phyloP scores from a whole-genome alignment of 2,113 vertebrate species.

The Tyto alba region DNA sequence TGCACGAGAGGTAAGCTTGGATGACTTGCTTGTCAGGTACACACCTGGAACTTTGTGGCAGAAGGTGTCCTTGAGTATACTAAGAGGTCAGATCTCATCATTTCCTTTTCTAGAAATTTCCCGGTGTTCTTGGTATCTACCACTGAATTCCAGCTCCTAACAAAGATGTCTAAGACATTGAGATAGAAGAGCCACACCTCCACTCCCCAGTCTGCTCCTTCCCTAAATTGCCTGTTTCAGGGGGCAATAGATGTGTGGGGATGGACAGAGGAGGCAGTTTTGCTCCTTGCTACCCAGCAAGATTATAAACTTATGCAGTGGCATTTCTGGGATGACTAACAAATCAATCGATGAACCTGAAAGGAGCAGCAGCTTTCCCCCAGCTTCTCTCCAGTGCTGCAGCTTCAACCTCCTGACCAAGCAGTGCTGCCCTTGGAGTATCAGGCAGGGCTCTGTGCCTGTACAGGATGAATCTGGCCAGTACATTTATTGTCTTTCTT shows the following conservation, averaged over 20 bases:
- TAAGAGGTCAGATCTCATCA: neutral
- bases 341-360: neutral
- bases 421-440: neutral
- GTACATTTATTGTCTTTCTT: neutral
- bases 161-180: neutral
- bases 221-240: neutral
- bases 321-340: neutral
- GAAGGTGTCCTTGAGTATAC: neutral
- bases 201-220: neutral
- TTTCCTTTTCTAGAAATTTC: neutral
- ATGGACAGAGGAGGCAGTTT: neutral
- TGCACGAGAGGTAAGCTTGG: constrained; percentile 92
- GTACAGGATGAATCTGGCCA: neutral
- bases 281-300: neutral
- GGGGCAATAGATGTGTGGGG: neutral
- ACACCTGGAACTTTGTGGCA: neutral
- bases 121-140: neutral
- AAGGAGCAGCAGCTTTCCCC: neutral
- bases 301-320: neutral
- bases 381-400: neutral
- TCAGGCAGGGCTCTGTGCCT: neutral
- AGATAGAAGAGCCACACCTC: neutral
- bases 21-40: neutral
- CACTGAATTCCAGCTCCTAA: neutral
- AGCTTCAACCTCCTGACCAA: neutral